Conservation (phyloP, 2,888 invertebrate species). For the Phrixothrix hirtus region DNA sequence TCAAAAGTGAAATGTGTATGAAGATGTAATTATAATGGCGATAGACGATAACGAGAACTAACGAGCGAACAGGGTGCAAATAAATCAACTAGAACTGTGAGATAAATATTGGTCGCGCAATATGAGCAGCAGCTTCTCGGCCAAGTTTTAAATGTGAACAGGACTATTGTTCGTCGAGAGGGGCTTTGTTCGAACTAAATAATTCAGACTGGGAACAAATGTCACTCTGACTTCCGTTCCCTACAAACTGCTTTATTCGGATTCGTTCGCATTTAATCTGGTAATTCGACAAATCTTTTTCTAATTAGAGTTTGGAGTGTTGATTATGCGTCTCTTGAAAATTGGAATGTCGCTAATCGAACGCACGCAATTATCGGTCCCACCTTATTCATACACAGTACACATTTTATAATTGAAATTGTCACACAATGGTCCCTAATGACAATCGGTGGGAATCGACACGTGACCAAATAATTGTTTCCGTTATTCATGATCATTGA, state of each 20-base stretch:
- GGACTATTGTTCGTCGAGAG: conserved; percentile 20
- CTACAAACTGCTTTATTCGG: conserved; percentile 16
- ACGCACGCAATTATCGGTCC: conserved; percentile 1
- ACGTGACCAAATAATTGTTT: conserved; percentile 15
- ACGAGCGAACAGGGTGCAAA: conserved; percentile 23
- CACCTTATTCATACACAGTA: conserved; percentile 6
- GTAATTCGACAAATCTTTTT: conserved; percentile 21
- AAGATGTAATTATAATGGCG: conserved; percentile 30
- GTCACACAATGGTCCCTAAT: conserved; percentile 8
- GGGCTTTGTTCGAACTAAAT: conserved; percentile 24
- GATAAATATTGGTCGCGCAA: conserved; percentile 31
- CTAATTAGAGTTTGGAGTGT: conserved; percentile 18
- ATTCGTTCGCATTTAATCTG: conserved; percentile 22
- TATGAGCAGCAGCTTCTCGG: conserved; percentile 29
- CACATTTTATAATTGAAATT: conserved; percentile 9
- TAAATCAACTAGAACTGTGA: conserved; percentile 27
- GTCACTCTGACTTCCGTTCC: conserved; percentile 22
- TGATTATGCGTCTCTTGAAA: conserved; percentile 3
- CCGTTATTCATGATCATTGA: conserved; percentile 1
- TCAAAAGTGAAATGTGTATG: conserved; percentile 2
- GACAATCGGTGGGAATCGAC: conserved; percentile 12
- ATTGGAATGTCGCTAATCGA: conserved; percentile 4
- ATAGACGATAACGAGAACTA: conserved; percentile 30
- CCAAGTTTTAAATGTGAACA: conserved; percentile 24
- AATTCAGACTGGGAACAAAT: conserved; percentile 28